A percentile compares a stretch with the other conserved stretches of the same genome.
These are phyloP conservation scores for Urechis unicinctus DNA, from an alignment of 2,888 invertebrate genomes.

Conservation along the genomic window DNA sequence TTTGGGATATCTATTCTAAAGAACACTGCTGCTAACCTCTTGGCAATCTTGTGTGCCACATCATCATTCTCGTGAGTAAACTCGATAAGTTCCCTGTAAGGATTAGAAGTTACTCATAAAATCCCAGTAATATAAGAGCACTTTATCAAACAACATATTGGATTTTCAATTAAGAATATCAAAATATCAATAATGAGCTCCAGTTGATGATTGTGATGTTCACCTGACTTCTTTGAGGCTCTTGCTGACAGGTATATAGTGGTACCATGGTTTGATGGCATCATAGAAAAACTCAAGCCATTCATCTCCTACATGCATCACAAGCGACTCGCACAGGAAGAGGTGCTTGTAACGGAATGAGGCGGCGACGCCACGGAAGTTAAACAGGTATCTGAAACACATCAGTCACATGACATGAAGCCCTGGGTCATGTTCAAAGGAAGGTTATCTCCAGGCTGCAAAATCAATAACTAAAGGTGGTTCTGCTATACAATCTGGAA, in stretches of 20 bases:
- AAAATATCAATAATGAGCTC: neutral
- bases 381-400: conserved; percentile 74
- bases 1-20: neutral
- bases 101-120: too few relatives aligned
- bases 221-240: conserved; percentile 66
- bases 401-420: neutral
- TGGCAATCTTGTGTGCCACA: conserved; percentile 70
- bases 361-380: conserved; percentile 93
- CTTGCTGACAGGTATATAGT: conserved; percentile 80
- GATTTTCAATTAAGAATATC: neutral
- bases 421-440: too few relatives aligned
- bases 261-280: conserved; percentile 84
- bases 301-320: conserved; percentile 88
- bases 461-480: too few relatives aligned
- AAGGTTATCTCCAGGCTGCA: too few relatives aligned
- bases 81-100: conserved; percentile 59
- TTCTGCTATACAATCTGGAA: neutral
- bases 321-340: conserved; percentile 83
- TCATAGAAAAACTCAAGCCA: conserved; percentile 95
- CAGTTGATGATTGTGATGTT: neutral
- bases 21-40: conserved; percentile 48
- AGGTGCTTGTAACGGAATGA: conserved; percentile 95
- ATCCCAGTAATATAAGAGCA: too few relatives aligned
- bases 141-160: neutral
- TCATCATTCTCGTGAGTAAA: conserved; percentile 73